Evolutionary conservation across 2,888 invertebrate species (phyloP).

Genomic region (Chrysomela aeneicollis): DNA sequence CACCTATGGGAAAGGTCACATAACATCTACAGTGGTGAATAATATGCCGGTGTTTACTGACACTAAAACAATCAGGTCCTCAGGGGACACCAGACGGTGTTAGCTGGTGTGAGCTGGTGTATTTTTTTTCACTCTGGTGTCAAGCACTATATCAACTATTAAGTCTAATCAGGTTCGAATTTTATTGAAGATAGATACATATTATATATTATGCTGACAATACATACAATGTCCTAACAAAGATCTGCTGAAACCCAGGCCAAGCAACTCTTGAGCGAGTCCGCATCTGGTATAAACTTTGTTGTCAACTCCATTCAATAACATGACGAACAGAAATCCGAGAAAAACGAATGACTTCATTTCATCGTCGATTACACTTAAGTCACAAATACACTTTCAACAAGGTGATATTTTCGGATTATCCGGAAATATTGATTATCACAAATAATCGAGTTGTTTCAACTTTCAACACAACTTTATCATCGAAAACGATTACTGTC

Average conservation of each 20-base stretch:
- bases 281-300: conserved; percentile 73
- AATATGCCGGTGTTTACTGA: too few relatives aligned
- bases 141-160: too few relatives aligned
- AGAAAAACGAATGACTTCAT: not conserved
- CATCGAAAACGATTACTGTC: conserved; percentile 1
- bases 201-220: not conserved
- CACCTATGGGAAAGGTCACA: too few relatives aligned
- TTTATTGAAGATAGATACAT: too few relatives aligned
- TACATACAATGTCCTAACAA: conserved; percentile 70
- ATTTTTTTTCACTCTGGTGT: too few relatives aligned
- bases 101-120: too few relatives aligned
- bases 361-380: not conserved
- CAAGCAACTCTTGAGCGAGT: conserved; percentile 70
- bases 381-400: not conserved
- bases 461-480: not conserved
- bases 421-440: not conserved
- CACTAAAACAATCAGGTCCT: too few relatives aligned
- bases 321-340: conserved; percentile 9
- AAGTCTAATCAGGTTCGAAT: too few relatives aligned
- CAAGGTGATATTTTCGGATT: not conserved
- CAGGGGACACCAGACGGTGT: too few relatives aligned
- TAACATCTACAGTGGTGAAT: too few relatives aligned
- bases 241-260: conserved; percentile 70
- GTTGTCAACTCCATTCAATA: conserved; percentile 7
- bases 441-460: too few relatives aligned